Base-by-base conservation (phyloP, 1,140 invertebrate genomes). In the Drosophila auraria region DNA sequence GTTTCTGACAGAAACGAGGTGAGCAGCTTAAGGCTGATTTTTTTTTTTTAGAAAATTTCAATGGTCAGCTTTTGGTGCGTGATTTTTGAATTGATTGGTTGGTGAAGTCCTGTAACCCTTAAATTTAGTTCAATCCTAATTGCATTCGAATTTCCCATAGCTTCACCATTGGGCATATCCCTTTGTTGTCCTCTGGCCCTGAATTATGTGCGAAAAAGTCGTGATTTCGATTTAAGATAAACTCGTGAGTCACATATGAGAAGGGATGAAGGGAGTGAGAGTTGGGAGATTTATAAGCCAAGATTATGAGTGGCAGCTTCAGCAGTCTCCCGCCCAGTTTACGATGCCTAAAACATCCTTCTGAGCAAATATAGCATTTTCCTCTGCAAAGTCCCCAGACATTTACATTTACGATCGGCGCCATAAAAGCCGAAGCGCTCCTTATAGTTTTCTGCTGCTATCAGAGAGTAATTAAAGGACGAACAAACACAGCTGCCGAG, bases 391-490 rank as follows among this genome's bases (percentile, higher is more conserved):
- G 33, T 81, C 70, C 70, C 70, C 45, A 73, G 70, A 73, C 68
- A 73, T 73, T 73, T 73, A 72, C 70, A 73, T 81, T 81, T 71
- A 71, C 64, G 72, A 77, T 71, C 68, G 53, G 40, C 33, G 54
- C 59, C 68, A 83, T 89, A 78, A 87, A 89, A 87, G 82, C 58
- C 80, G 70, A 72, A 72, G 54, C 45, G 45, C 27, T 73, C 30
- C 66, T 78, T 60, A 82, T 78, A 81, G 78, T 87, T 86, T 87
- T 75, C 44, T 70, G 78, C 69, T 83, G 78, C 69, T 83, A 89
- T 83, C 73, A 64, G 42, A 70, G 63, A 77, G 84, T 87, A 87
- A 87, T 87, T 87, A 87, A 89, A 86, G 83, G 61, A 71, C 40
- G 82, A 82, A 49, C 60, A 83, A 82, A 72, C 62, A 71, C 82